These are phyloP conservation scores for Vulpes vulpes DNA, from an alignment of 2,113 vertebrate species.

Conservation along the genomic window DNA sequence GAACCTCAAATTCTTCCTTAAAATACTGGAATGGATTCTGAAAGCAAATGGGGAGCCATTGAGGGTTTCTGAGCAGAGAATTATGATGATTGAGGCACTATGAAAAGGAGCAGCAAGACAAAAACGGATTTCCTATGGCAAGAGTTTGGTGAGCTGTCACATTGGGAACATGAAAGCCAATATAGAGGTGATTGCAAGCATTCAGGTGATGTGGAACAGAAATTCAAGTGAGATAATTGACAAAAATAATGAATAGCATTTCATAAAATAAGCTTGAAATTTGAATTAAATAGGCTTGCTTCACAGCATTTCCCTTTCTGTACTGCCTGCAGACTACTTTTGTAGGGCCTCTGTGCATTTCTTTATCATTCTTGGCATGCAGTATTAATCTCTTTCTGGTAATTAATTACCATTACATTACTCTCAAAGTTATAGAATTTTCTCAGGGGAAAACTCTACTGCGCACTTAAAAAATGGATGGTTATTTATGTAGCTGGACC, in stretches of 20 bases:
- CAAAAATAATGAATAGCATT: not conserved
- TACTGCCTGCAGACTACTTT: not conserved
- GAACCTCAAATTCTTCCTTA: not conserved
- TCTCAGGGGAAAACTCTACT: constrained; percentile 74
- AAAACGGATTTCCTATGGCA: not conserved
- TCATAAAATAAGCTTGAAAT: not conserved
- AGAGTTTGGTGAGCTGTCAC: not conserved
- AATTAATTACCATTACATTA: constrained; percentile 85
- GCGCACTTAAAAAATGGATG: constrained; percentile 73
- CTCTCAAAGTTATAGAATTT: constrained; percentile 76
- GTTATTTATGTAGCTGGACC: constrained; percentile 80
- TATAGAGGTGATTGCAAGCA: not conserved
- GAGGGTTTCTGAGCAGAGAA: not conserved
- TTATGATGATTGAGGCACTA: accelerated
- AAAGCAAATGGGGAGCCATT: not conserved
- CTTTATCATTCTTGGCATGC: constrained; percentile 74
- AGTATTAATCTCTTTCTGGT: constrained; percentile 77
- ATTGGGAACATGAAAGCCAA: not conserved
- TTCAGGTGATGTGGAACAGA: not conserved
- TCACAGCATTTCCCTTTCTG: not conserved
- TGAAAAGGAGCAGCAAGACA: not conserved
- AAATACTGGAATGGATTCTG: not conserved
- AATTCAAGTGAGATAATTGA: not conserved
- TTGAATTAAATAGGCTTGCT: not conserved
- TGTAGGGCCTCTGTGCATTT: not conserved